A percentile compares a stretch with the other conserved stretches of the same genome.
phyloP scores from a whole-genome alignment of 2,113 vertebrate genomes.

The Oreocharis arfaki region DNA sequence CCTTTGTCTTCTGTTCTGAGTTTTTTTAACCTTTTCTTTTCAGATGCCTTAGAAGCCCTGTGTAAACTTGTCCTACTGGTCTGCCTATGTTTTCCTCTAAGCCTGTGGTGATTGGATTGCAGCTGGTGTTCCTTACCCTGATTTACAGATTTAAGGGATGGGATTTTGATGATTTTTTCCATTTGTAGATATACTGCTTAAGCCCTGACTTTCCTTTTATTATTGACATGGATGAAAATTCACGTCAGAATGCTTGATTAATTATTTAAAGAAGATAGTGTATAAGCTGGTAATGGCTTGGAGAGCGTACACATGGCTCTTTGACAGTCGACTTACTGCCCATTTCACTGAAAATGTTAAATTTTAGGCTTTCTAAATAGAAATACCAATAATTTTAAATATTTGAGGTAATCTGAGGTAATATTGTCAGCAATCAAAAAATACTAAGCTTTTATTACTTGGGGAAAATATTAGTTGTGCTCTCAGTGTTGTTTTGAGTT shows the following conservation, averaged over 20 bases:
- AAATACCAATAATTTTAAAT: not conserved
- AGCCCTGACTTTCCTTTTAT: not conserved
- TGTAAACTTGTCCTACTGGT: not conserved
- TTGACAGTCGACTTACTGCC: not conserved
- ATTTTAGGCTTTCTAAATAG: not conserved
- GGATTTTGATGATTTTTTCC: constrained; percentile 15
- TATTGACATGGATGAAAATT: not conserved
- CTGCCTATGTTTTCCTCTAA: not conserved
- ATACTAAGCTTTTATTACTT: not conserved
- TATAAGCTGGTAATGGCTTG: not conserved
- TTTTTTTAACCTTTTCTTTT: not conserved
- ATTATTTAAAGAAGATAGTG: not conserved
- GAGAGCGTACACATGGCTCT: not conserved
- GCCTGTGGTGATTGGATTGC: constrained; percentile 8
- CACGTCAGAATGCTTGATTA: not conserved
- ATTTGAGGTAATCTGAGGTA: not conserved
- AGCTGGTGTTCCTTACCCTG: not conserved
- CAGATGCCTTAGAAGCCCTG: not conserved
- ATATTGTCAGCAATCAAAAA: not conserved
- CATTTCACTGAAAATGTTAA: not conserved
- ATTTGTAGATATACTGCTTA: not conserved
- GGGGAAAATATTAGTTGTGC: not conserved
- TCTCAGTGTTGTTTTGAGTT: not conserved
- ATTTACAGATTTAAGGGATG: not conserved
- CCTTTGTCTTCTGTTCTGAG: not conserved